phyloP scores from a whole-genome alignment of 2,113 vertebrate genomes.

The Astur gentilis region DNA sequence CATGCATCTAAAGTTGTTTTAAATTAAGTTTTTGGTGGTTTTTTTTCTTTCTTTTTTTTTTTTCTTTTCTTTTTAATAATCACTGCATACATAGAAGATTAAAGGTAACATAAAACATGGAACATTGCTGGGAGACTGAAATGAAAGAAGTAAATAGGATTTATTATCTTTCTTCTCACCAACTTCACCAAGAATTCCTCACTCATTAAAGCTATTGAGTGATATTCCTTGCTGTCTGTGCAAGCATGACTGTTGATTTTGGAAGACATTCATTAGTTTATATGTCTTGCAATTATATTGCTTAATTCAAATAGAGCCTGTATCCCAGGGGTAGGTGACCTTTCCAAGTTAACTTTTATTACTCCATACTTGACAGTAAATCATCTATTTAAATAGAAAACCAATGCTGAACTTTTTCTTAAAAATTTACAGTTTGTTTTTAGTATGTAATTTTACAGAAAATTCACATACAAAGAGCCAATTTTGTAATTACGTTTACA shows the following conservation, averaged over 20 bases:
- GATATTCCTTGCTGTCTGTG: neutral
- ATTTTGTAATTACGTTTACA: neutral
- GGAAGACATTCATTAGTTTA: neutral
- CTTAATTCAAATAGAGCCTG: constrained; percentile 32
- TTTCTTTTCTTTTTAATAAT: neutral
- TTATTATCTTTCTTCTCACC: neutral
- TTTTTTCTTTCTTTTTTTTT: neutral
- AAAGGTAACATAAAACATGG: neutral
- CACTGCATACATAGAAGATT: neutral
- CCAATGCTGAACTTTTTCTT: neutral
- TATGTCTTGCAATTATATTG: constrained; percentile 33
- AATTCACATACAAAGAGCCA: neutral
- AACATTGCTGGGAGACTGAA: neutral
- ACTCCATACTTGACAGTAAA: neutral
- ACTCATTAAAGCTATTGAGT: neutral
- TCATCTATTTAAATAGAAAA: neutral
- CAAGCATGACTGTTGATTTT: constrained; percentile 16
- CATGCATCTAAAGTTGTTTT: neutral
- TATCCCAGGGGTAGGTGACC: constrained; percentile 35
- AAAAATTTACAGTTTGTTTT: neutral
- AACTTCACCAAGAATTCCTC: neutral
- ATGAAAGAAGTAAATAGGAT: neutral
- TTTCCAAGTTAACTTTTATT: constrained; percentile 3
- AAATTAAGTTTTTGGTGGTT: neutral
- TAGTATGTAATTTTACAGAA: neutral